Conservation (phyloP, 2,113 vertebrate species). For the Felis catus region F.catus_Fca126_mat1.0 CM031417.1:16764001-16764500, state of each 20-base stretch:
- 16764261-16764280: not conserved
- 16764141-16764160: not conserved
- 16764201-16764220: not conserved
- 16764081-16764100: not conserved
- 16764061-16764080: not conserved
- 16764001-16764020: not conserved
- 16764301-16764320: not conserved
- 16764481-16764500: not conserved
- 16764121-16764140: not conserved
- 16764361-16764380: not conserved
- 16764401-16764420: not conserved
- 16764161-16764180: not conserved
- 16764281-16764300: too few species aligned
- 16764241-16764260: not conserved
- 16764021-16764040: not conserved
- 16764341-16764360: not conserved
- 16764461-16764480: not conserved
- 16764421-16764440: not conserved
- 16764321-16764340: not conserved
- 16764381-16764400: not conserved
- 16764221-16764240: not conserved
- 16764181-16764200: not conserved
- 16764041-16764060: not conserved
- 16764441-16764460: not conserved
- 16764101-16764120: not conserved